phyloP scores from a whole-genome alignment of 2,797 vertebrate species.

The Rhynchotus rufescens region DNA sequence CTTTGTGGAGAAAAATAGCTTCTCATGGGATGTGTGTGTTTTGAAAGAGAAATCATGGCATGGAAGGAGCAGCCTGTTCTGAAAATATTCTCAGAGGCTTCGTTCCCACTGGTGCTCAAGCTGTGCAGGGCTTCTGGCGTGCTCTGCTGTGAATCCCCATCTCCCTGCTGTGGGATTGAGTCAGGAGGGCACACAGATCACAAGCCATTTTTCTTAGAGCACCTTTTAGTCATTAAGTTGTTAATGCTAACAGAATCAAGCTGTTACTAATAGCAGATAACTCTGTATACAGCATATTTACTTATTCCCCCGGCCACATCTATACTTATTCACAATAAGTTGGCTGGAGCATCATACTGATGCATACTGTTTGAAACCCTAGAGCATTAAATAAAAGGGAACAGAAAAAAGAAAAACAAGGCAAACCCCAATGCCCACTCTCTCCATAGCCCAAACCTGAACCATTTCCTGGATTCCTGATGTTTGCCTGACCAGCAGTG shows the following conservation, averaged over 20 bases:
- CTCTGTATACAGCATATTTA: neutral
- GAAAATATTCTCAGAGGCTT: neutral
- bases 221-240: neutral
- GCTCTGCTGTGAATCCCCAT: neutral
- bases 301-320: no score
- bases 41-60: no score
- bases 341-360: neutral
- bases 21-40: no score
- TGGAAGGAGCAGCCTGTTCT: neutral
- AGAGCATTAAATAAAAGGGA: neutral
- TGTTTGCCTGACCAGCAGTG: neutral
- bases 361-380: neutral
- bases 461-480: neutral
- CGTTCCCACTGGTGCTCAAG: no score
- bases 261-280: neutral
- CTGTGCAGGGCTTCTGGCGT: neutral
- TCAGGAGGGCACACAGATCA: neutral
- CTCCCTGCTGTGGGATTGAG: neutral
- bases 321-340: neutral
- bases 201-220: no score
- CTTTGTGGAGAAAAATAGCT: neutral
- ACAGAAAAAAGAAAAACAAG: accelerated
- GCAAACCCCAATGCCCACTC: accelerated
- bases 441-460: neutral
- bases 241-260: neutral